These are phyloP conservation scores for Acronicta psi DNA, from an alignment of 2,888 invertebrate species.

Conservation along the genomic window DNA sequence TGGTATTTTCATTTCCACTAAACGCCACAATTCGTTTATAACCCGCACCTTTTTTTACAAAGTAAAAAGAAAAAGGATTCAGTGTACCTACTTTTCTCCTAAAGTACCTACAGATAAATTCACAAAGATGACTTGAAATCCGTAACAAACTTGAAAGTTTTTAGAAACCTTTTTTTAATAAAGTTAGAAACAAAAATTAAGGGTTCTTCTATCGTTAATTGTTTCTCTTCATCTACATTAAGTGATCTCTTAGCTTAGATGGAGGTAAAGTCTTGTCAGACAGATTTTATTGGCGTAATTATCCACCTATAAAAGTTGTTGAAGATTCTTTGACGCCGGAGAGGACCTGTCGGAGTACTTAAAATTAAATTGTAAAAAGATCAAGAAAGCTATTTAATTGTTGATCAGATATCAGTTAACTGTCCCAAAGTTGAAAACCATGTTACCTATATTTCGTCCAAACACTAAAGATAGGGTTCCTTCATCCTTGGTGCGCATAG, in stretches of 20 bases:
- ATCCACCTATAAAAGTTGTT: not conserved
- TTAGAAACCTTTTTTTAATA: not conserved
- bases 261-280: slow-evolving; percentile 3
- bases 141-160: slow-evolving; percentile 8
- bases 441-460: too few relatives aligned
- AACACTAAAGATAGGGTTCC: too few relatives aligned
- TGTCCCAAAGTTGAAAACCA: too few relatives aligned
- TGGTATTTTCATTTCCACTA: slow-evolving; percentile 44
- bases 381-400: too few relatives aligned
- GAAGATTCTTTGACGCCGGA: too few relatives aligned
- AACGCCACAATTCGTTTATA: slow-evolving; percentile 27
- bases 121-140: slow-evolving; percentile 16
- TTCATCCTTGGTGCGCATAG: too few relatives aligned
- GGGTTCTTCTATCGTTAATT: slow-evolving; percentile 5
- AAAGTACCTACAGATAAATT: slow-evolving; percentile 3
- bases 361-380: too few relatives aligned
- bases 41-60: slow-evolving; percentile 33
- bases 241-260: slow-evolving; percentile 1
- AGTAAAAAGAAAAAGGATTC: slow-evolving; percentile 23
- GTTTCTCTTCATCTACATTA: slow-evolving; percentile 8
- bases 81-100: slow-evolving; percentile 22
- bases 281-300: slow-evolving; percentile 6
- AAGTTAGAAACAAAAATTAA: slow-evolving; percentile 9
- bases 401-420: too few relatives aligned
- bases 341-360: too few relatives aligned